A percentile compares a stretch with the other conserved stretches of the same genome.
These are phyloP conservation scores for Nothura maculosa DNA, from an alignment of 2,797 vertebrate species.

Conservation along the genomic window DNA sequence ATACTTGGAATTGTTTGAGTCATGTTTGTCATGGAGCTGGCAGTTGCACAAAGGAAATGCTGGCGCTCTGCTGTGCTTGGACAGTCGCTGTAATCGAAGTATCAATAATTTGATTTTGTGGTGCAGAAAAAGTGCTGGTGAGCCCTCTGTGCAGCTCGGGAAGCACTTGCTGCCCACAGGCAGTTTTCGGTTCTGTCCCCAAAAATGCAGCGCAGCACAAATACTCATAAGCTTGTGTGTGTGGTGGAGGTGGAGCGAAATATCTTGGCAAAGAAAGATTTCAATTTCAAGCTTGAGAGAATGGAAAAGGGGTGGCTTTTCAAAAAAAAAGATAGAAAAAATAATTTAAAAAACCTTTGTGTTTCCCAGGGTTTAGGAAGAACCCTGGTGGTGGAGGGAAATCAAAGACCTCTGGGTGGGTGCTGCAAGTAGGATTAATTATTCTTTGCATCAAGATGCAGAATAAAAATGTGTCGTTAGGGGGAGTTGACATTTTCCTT, in stretches of 20 bases:
- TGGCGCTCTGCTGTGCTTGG: neutral
- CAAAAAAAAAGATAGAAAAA: too few relatives aligned
- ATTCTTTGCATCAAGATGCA: constrained; percentile 14
- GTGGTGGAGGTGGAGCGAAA: neutral
- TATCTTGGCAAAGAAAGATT: constrained; percentile 1
- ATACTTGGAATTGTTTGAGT: neutral
- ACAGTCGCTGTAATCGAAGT: neutral
- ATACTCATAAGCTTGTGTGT: neutral
- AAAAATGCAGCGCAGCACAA: neutral
- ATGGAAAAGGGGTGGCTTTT: neutral
- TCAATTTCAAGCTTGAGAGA: neutral
- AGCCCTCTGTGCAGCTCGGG: rapidly evolving
- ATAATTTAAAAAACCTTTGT: neutral
- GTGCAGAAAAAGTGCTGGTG: neutral
- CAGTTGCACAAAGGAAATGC: neutral
- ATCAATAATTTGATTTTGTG: neutral
- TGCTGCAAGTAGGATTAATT: neutral
- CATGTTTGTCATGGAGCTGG: neutral
- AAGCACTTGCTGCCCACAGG: neutral
- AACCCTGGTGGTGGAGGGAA: neutral
- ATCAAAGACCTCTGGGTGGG: neutral
- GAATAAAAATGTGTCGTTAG: constrained; percentile 18
- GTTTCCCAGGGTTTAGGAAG: neutral
- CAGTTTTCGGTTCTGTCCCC: rapidly evolving
- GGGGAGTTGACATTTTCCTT: constrained; percentile 55